phyloP scores from a whole-genome alignment of 2,888 invertebrate species.

The Micoletzkya japonica region DNA sequence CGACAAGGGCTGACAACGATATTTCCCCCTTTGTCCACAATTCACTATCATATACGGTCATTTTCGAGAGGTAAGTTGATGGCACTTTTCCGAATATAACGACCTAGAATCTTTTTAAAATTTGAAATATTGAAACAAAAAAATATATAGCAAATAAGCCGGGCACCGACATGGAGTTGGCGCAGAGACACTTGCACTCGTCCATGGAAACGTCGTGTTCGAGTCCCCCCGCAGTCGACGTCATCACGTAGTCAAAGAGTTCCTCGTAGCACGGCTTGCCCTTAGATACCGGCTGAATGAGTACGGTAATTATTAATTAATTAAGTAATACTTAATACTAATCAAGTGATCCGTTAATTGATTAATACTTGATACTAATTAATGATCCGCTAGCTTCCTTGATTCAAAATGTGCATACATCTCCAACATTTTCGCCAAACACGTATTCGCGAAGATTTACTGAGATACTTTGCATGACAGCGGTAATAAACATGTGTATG shows the following conservation, averaged over 20 bases:
- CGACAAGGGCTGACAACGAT: not conserved
- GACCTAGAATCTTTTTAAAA: not conserved
- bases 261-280: conserved; percentile 23
- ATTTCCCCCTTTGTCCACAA: too few species aligned
- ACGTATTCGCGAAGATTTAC: too few species aligned
- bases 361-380: too few species aligned
- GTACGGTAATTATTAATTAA: not conserved
- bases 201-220: conserved; percentile 58
- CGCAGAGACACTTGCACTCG: conserved; percentile 62
- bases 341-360: too few species aligned
- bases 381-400: too few species aligned
- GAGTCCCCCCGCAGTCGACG: conserved; percentile 57
- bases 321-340: too few species aligned
- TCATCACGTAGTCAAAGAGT: conserved; percentile 44
- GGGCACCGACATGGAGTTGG: conserved; percentile 53
- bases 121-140: not conserved
- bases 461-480: too few species aligned
- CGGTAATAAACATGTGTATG: too few species aligned
- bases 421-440: too few species aligned
- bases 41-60: too few species aligned
- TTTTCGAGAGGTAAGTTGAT: too few species aligned
- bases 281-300: not conserved
- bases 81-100: not conserved
- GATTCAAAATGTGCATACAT: too few species aligned
- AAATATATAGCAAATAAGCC: not conserved